phyloP scores from a whole-genome alignment of 2,888 invertebrate species.

The Resseliella maxima region DNA sequence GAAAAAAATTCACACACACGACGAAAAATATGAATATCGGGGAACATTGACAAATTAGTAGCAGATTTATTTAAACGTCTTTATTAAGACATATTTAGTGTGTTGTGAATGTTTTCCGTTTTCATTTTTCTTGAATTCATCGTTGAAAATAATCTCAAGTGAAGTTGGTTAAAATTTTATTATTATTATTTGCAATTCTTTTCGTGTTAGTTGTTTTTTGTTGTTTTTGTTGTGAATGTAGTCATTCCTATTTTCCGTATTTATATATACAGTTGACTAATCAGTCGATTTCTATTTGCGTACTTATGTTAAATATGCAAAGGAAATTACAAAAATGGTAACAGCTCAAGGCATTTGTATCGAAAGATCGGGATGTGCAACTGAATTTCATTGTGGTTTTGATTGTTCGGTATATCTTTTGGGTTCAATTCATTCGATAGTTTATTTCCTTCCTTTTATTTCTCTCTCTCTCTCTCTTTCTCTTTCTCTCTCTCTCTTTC shows the following conservation, averaged over 20 bases:
- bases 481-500: too few relatives aligned
- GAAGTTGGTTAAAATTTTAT: not conserved
- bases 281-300: not conserved
- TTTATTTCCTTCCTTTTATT: too few relatives aligned
- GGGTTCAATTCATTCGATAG: too few relatives aligned
- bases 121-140: not conserved
- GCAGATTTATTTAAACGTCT: not conserved
- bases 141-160: not conserved
- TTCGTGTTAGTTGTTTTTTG: too few relatives aligned
- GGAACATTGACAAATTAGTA: not conserved
- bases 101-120: not conserved
- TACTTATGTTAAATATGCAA: not conserved
- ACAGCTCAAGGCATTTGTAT: conserved; percentile 1
- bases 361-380: not conserved
- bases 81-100: not conserved
- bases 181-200: too few relatives aligned
- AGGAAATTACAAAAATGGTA: conserved; percentile 41
- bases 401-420: too few relatives aligned
- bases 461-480: too few relatives aligned
- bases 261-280: not conserved
- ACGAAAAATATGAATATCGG: not conserved
- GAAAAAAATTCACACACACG: not conserved
- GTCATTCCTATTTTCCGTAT: too few relatives aligned
- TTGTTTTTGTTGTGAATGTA: too few relatives aligned
- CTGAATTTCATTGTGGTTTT: not conserved